Evolutionary conservation across 2,113 vertebrate species (phyloP), one percentile per base, ranked within the genome.

Genomic region (Agelaius phoeniceus): DNA sequence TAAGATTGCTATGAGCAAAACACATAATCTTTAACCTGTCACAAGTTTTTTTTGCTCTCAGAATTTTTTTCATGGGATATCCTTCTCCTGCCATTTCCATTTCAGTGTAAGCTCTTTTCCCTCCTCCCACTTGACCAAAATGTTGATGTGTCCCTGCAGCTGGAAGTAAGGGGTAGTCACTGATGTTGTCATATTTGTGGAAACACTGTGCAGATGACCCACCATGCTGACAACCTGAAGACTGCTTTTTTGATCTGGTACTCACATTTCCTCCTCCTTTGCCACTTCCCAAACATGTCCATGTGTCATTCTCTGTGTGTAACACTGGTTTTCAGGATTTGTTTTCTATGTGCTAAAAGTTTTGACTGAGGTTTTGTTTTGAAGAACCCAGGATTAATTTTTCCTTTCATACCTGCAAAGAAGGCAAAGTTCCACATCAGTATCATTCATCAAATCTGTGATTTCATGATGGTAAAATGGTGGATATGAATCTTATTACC

Each of bases 401-500:
- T 77, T 65, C 22, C 10, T 12, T 88, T 93, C 27, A 21, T 22
- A 57, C 33, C 33, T 78, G 41, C 31, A 89, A 92, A 76, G 76
- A 68, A 84, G n/a, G 21, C 78, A 92, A 84, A 1, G 1, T 75
- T 92, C 52, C 41, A 51, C 71, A 43, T 46, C 79, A 65, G 5
- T 46, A 72, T 86, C 65, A 87, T 84, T 75, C 66, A 72, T 88
- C 79, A 93, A 57, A 51, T 54, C 92, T 24, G 13, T 66, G 72
- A 86, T 81, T 92, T 94, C 76, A 75, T 6, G 0, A 15, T 37
- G 37, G 44, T 76, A 82, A 95, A 90, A 94, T 43, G 44, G 61
- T 78, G 21, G 57, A n/a, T 35, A 71, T 82, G 76, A 89, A 86
- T 92, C 61, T 82, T 71, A 81, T 68, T 93, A 78, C 48, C 23